A percentile compares a stretch with the other conserved stretches of the same genome.
Evolutionary conservation across 2,888 invertebrate genomes (phyloP).

Genomic region (Ichneumon xanthorius): DNA sequence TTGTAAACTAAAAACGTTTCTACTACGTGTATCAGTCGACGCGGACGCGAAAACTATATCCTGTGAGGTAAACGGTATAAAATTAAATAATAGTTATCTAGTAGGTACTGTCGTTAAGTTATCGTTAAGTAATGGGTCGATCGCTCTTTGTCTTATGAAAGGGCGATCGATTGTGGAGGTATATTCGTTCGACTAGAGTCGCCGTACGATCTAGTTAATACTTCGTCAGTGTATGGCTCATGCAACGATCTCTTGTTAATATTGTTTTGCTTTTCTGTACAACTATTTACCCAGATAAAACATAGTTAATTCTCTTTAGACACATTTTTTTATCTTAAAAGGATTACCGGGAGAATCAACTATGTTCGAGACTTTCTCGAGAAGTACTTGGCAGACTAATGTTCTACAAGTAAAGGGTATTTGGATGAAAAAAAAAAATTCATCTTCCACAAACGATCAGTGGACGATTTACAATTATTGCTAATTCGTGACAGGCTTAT

Average conservation of each 20-base stretch:
- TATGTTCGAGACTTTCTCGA: slow-evolving; percentile 30
- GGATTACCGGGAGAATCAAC: slow-evolving; percentile 5
- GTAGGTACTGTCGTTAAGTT: slow-evolving; percentile 81
- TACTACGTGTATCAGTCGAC: slow-evolving; percentile 56
- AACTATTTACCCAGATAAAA: slow-evolving; percentile 49
- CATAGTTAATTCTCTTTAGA: slow-evolving; percentile 14
- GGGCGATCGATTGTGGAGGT: slow-evolving; percentile 78
- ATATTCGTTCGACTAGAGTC: slow-evolving; percentile 84
- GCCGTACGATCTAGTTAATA: slow-evolving; percentile 81
- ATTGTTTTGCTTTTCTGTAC: slow-evolving; percentile 35
- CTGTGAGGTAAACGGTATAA: slow-evolving; percentile 81
- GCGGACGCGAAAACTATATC: slow-evolving; percentile 69
- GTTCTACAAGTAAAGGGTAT: slow-evolving; percentile 18
- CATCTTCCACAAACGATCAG: slow-evolving; percentile 28
- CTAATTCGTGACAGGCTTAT: slow-evolving; percentile 8
- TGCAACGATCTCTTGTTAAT: slow-evolving; percentile 52
- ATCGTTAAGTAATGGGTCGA: slow-evolving; percentile 71
- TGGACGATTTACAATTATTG: slow-evolving; percentile 38
- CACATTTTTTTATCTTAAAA: background rate
- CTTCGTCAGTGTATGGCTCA: slow-evolving; percentile 76
- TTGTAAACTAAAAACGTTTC: slow-evolving; percentile 57
- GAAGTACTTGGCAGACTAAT: slow-evolving; percentile 55
- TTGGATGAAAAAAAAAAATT: slow-evolving; percentile 24
- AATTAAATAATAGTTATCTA: slow-evolving; percentile 79
- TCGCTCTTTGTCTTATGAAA: slow-evolving; percentile 61